phyloP scores from a whole-genome alignment of 2,797 vertebrate species.

The Harpagifer antarcticus region DNA sequence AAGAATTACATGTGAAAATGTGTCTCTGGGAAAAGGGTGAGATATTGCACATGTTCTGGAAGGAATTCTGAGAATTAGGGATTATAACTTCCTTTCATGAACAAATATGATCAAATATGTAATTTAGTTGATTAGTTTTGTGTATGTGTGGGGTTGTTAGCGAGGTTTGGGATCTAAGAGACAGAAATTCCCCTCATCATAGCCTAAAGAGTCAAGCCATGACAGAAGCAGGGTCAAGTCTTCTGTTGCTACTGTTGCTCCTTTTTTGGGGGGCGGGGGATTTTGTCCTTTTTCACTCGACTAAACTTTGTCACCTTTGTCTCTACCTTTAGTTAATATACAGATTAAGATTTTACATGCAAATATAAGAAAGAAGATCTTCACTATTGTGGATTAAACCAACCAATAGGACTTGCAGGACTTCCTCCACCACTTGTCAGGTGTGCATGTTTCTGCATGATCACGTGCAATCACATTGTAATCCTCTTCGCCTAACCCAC shows the following conservation, averaged over 20 bases:
- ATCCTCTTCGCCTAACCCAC: slow-evolving; percentile 16
- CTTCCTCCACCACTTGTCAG: background rate
- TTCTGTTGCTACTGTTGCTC: background rate
- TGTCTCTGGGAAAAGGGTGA: slow-evolving; percentile 12
- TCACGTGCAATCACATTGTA: slow-evolving; percentile 1
- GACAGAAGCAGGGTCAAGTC: slow-evolving; percentile 4
- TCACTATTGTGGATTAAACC: too few species aligned
- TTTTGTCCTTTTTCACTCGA: background rate
- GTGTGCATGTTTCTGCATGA: slow-evolving; percentile 2
- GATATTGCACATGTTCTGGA: slow-evolving; percentile 14
- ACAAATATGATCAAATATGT: slow-evolving; percentile 37
- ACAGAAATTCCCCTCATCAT: slow-evolving; percentile 4
- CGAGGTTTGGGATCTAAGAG: background rate
- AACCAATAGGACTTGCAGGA: background rate
- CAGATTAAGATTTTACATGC: background rate
- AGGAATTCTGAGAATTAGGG: slow-evolving; percentile 16
- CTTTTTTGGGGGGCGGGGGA: background rate
- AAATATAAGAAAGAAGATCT: background rate
- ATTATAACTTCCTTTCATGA: slow-evolving; percentile 17
- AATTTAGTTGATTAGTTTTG: slow-evolving; percentile 10
- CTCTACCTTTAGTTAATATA: background rate
- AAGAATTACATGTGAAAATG: slow-evolving; percentile 23
- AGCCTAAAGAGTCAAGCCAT: slow-evolving; percentile 25
- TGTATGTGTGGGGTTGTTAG: background rate
- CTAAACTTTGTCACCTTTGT: background rate